A percentile compares a stretch with the other conserved stretches of the same genome.
These are phyloP conservation scores for Caenorhabditis remanei DNA, from an alignment of 1,140 invertebrate genomes.

Conservation along the genomic window DNA sequence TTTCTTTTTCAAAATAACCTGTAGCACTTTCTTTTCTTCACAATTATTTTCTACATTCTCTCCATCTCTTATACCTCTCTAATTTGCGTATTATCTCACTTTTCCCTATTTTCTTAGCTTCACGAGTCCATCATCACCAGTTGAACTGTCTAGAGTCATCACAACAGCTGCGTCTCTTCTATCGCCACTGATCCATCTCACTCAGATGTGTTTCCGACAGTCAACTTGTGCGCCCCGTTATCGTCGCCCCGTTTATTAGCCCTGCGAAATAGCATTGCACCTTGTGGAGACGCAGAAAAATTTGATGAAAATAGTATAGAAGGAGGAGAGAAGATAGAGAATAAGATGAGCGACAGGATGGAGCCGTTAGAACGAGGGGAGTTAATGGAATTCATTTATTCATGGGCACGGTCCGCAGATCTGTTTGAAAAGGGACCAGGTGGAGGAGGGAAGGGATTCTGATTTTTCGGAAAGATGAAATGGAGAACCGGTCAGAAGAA, in stretches of 20 bases:
- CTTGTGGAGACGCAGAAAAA: not conserved
- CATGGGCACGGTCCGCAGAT: not conserved
- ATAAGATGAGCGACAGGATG: slow-evolving; percentile 10
- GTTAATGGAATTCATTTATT: slow-evolving; percentile 37
- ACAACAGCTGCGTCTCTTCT: not conserved
- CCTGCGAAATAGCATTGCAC: not conserved
- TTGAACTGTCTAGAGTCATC: not conserved
- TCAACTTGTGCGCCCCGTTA: slow-evolving; percentile 45
- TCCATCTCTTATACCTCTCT: not conserved
- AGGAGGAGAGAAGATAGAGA: not conserved
- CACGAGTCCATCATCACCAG: not conserved
- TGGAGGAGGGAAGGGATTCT: not conserved
- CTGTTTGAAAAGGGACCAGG: slow-evolving; percentile 7
- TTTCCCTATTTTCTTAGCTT: not conserved
- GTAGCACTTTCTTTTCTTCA: not conserved
- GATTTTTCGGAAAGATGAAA: not conserved
- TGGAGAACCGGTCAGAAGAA: not conserved
- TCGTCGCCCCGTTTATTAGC: slow-evolving; percentile 33
- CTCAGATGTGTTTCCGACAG: slow-evolving; percentile 27
- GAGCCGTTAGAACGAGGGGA: not conserved
- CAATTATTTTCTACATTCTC: not conserved
- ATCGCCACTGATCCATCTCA: not conserved
- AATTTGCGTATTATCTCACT: not conserved
- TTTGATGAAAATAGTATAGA: not conserved
- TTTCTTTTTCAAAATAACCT: not conserved